A percentile compares a stretch with the other conserved stretches of the same genome.
Evolutionary conservation across 2,113 vertebrate genomes (phyloP).

Genomic region (Nibea albiflora): DNA sequence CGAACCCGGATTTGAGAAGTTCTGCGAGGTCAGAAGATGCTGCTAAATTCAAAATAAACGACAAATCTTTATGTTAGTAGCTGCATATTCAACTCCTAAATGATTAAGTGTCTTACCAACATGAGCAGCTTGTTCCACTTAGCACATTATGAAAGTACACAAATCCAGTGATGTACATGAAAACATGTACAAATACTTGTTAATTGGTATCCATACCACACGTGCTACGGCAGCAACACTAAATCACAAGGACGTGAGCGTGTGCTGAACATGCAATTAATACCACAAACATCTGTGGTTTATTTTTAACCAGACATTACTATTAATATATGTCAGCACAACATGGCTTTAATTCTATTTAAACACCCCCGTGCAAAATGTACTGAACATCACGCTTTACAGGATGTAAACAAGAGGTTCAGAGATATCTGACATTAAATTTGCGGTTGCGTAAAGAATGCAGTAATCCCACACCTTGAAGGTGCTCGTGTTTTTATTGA

Average conservation of each 20-base stretch:
- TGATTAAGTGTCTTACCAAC: neutral
- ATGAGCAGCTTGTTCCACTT: neutral
- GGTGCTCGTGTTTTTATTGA: neutral
- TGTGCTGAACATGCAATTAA: constrained; percentile 11
- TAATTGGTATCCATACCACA: neutral
- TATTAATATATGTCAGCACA: neutral
- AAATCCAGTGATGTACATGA: neutral
- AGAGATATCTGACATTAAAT: constrained; percentile 3
- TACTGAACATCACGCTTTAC: neutral
- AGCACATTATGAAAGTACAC: neutral
- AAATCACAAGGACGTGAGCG: constrained; percentile 17
- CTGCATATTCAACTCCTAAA: constrained; percentile 5
- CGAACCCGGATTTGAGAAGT: neutral
- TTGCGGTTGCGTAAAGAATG: neutral
- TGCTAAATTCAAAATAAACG: constrained; percentile 4
- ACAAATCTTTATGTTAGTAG: neutral
- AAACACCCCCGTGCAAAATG: neutral
- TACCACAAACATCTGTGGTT: constrained; percentile 2
- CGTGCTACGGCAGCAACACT: constrained; percentile 1
- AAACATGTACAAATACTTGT: neutral
- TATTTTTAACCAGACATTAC: constrained; percentile 2
- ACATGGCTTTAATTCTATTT: neutral
- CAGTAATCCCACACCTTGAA: neutral
- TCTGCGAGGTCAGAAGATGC: neutral
- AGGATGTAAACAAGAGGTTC: neutral